Conservation (phyloP, 2,113 vertebrate species). For the Aythya baeri region DNA sequence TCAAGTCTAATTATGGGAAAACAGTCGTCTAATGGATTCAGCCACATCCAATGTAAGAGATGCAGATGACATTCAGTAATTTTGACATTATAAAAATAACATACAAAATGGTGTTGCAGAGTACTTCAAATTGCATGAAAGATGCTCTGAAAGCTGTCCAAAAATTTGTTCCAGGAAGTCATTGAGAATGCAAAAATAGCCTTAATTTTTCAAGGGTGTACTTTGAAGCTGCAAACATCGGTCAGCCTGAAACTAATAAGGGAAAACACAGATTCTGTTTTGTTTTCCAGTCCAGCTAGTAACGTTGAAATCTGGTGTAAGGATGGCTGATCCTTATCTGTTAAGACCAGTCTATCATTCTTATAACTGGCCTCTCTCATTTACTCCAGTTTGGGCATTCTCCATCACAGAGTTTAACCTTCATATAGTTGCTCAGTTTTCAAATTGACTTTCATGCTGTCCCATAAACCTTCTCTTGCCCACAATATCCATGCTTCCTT, state of each 20-base stretch:
- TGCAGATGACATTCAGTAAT: constrained; percentile 8
- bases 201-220: neutral
- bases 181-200: constrained; percentile 17
- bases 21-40: constrained; percentile 27
- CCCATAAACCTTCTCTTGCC: neutral
- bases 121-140: constrained; percentile 9
- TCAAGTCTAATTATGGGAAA: constrained; percentile 23
- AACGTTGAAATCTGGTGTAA: neutral
- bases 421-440: neutral
- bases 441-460: neutral
- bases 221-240: constrained; percentile 2
- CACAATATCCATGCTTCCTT: neutral
- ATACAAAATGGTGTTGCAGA: neutral
- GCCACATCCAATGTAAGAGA: neutral
- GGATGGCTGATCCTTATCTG: neutral
- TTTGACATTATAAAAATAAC: constrained; percentile 28
- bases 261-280: neutral
- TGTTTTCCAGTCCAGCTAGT: constrained; percentile 10
- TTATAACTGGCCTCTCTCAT: neutral
- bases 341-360: neutral
- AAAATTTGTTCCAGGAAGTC: constrained; percentile 34
- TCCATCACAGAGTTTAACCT: neutral
- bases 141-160: constrained; percentile 5
- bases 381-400: neutral
- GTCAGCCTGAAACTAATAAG: neutral